Conservation (phyloP, 2,888 invertebrate species). For the Chrysotoxum bicinctum region DNA sequence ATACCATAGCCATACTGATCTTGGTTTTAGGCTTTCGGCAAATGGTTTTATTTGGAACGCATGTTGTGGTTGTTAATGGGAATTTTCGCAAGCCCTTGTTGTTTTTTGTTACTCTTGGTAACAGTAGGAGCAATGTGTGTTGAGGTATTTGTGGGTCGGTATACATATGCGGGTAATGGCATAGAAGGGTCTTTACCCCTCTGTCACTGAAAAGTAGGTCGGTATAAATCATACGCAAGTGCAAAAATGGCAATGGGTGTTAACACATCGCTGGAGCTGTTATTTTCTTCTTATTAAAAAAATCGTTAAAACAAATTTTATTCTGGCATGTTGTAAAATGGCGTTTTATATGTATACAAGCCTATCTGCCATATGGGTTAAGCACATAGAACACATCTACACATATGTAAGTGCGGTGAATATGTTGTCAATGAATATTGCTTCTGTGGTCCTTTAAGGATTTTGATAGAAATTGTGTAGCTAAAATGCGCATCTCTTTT, state of each 20-base stretch:
- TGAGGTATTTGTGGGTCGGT: not conserved
- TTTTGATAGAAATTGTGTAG: not conserved
- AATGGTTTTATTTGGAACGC: slow-evolving; percentile 51
- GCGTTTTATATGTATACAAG: slow-evolving; percentile 4
- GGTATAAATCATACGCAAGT: slow-evolving; percentile 12
- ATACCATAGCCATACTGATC: slow-evolving; percentile 26
- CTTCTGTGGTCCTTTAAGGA: not conserved
- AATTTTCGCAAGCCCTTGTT: slow-evolving; percentile 30
- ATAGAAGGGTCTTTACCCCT: not conserved
- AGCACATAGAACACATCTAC: too few relatives aligned
- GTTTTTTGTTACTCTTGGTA: slow-evolving; percentile 9
- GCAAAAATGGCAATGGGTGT: slow-evolving; percentile 10
- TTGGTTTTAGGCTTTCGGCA: slow-evolving; percentile 45
- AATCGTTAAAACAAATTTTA: slow-evolving; percentile 60
- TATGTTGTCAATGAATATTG: slow-evolving; percentile 7
- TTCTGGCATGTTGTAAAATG: slow-evolving; percentile 24
- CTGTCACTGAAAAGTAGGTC: not conserved
- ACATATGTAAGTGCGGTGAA: too few relatives aligned
- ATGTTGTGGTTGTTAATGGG: slow-evolving; percentile 44
- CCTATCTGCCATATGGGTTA: not conserved
- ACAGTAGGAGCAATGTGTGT: not conserved
- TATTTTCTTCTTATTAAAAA: slow-evolving; percentile 44
- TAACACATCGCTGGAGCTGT: slow-evolving; percentile 26
- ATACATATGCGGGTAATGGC: slow-evolving; percentile 14
- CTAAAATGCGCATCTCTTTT: not conserved